Base-by-base conservation (phyloP, 92 coral and sea anemone genomes). In the Parazoanthus darwini region DNA sequence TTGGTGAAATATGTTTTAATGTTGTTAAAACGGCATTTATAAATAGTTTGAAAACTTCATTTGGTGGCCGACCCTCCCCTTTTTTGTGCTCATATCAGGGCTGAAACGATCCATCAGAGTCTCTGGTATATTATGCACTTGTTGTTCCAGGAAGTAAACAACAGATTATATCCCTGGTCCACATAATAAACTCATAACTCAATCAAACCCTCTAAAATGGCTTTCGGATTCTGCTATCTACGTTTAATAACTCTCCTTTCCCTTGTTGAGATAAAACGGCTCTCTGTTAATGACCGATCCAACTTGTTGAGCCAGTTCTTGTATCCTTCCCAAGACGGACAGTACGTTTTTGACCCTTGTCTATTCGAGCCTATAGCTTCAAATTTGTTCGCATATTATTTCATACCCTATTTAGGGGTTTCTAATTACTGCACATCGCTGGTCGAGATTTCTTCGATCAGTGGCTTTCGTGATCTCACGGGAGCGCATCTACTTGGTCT, bases 231-330 rank as follows among this genome's bases (percentile, higher is more conserved):
- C 35, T 82, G 79, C 20, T 91, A 79, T 82, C 81, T 89, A 87
- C 90, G 92, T 43, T 89, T 35, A 88, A 70, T 76, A 88, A 88
- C 44, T 89, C 94, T 81, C 85, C 90, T 88, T 91, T 92, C 81
- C 93, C 88, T 94, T 91, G 66, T 88, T 85, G 18, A 95, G 59
- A 89, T 94, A 90, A 75, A 96, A 82, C 13, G 99, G 99, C 56
- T 95, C 87, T 63, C 98, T 92, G 5, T 95, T 97, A 79, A 95
- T 88, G 5, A 98, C 94, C 25, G 98, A 93, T 72, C 99, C 98
- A 59, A 90, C 95, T 25, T 93, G 90, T 70, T 91, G 92, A 1
- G 99, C 99, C 2, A 96, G 93, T 54, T 92, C 93, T 59, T 94
- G 92, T 66, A 96, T 85, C 5, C 90, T 37, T 83, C 97, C 92